phyloP scores from a whole-genome alignment of 2,113 vertebrate species.

The Burhinus oedicnemus region DNA sequence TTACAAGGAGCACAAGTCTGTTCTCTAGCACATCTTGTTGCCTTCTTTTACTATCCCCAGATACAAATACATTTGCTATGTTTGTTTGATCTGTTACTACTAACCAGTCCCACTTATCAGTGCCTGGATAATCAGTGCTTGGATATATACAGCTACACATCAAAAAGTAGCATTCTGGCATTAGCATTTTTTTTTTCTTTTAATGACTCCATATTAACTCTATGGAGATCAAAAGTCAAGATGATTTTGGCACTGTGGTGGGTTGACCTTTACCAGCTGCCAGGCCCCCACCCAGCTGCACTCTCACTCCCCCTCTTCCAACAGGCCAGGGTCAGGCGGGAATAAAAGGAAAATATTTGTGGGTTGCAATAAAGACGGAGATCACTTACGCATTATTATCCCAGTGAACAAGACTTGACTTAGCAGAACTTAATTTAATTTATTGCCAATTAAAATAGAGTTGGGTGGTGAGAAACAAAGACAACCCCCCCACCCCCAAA shows the following conservation, averaged over 20 bases:
- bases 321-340: accelerated
- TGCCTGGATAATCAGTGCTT: neutral
- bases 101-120: neutral
- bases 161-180: neutral
- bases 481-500: neutral
- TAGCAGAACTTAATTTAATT: neutral
- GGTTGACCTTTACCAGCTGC: neutral
- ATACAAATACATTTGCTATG: neutral
- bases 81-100: neutral
- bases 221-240: neutral
- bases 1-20: neutral
- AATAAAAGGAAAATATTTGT: neutral
- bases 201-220: neutral
- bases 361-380: neutral
- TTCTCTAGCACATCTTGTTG: neutral
- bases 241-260: neutral
- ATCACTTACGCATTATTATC: neutral
- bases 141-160: neutral
- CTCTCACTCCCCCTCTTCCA: neutral
- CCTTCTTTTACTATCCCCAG: neutral
- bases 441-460: neutral
- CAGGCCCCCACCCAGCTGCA: accelerated
- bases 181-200: neutral
- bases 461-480: neutral
- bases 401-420: neutral